Evolutionary conservation across 2,888 invertebrate species (phyloP).

Genomic region (Drosophila conformis): DNA sequence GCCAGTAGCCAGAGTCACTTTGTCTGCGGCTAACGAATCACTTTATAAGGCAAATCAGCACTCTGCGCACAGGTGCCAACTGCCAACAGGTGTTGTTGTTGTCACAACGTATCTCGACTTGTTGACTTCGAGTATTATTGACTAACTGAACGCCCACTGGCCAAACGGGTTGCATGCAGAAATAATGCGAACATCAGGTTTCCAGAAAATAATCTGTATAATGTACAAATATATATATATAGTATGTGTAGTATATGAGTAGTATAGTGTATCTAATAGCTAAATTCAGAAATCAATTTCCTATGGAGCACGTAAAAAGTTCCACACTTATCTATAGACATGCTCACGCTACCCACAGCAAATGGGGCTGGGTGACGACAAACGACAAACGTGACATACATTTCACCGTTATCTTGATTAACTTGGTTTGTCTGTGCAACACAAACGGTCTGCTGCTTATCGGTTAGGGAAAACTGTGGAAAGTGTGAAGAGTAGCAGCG

Average conservation of each 20-base stretch:
- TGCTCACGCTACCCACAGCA: conserved; percentile 52
- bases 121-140: conserved; percentile 40
- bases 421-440: conserved; percentile 37
- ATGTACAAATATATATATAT: neutral
- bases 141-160: conserved; percentile 63
- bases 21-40: conserved; percentile 44
- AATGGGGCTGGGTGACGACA: conserved; percentile 29
- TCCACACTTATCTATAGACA: conserved; percentile 24
- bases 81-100: conserved; percentile 56
- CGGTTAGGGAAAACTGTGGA: conserved; percentile 25
- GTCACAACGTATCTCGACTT: conserved; percentile 26
- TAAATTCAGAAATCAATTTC: conserved; percentile 63
- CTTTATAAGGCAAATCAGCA: conserved; percentile 45
- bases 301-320: conserved; percentile 53
- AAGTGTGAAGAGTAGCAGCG: conserved; percentile 19
- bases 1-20: conserved; percentile 32
- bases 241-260: neutral
- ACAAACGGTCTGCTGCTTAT: conserved; percentile 37
- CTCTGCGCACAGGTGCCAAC: conserved; percentile 34
- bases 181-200: conserved; percentile 42
- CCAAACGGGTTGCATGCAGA: conserved; percentile 58
- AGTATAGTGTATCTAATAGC: conserved; percentile 33
- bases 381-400: conserved; percentile 73
- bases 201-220: conserved; percentile 16
- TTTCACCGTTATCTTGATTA: conserved; percentile 60